These are phyloP conservation scores for Mesodorylaimus sp. DNA, from an alignment of 2,888 invertebrate species.

Conservation along the genomic window DNA sequence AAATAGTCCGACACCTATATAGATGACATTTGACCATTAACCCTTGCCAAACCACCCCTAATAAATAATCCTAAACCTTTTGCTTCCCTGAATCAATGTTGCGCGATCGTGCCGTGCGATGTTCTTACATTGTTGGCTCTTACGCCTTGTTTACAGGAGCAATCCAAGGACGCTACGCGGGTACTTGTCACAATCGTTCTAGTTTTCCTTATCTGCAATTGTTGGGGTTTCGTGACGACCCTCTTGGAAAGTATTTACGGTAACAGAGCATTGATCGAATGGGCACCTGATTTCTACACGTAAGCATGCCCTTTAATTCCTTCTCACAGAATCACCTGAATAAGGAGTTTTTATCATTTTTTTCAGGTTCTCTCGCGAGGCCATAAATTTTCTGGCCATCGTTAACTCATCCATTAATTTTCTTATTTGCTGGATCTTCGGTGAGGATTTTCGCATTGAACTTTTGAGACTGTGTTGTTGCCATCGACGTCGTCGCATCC, in stretches of 20 bases:
- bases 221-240: conserved; percentile 24
- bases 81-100: no score
- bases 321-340: no score
- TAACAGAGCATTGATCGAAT: neutral
- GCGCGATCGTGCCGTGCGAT: no score
- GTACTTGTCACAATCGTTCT: conserved; percentile 24
- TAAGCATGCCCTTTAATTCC: no score
- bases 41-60: no score
- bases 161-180: conserved; percentile 20
- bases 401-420: conserved; percentile 94
- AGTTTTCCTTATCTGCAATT: conserved; percentile 24
- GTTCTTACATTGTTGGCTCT: no score
- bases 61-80: no score
- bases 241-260: conserved; percentile 20
- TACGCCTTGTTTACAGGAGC: neutral
- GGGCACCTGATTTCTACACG: neutral
- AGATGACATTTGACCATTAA: no score
- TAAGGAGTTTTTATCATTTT: no score
- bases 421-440: conserved; percentile 90
- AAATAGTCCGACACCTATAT: no score
- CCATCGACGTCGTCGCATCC: no score
- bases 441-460: conserved; percentile 70
- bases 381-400: conserved; percentile 74
- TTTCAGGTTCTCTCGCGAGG: conserved; percentile 10
- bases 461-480: neutral